phyloP scores from a whole-genome alignment of 2,797 vertebrate species.

The Catostomus latipinnis region DNA sequence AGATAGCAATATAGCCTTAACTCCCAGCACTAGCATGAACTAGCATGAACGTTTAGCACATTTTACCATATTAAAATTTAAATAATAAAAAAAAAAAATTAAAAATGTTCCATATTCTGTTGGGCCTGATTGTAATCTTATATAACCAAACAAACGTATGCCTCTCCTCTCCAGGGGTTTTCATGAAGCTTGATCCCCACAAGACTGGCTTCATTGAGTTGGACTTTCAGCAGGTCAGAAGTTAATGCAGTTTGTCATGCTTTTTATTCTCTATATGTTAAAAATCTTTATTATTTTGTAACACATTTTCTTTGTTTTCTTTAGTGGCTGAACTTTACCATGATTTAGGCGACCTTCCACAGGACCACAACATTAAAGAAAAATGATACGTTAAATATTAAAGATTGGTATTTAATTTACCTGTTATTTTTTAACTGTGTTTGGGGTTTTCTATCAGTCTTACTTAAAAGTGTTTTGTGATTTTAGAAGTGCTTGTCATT shows the following conservation, averaged over 20 bases:
- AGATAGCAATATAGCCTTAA: too few relatives aligned
- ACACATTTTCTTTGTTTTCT: slow-evolving; percentile 19
- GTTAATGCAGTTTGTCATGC: slow-evolving; percentile 6
- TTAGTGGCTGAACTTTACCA: slow-evolving; percentile 79
- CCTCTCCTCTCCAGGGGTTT: slow-evolving; percentile 67
- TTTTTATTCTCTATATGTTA: neutral
- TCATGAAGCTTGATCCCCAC: slow-evolving; percentile 70
- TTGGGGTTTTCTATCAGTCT: slow-evolving; percentile 23
- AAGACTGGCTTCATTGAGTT: slow-evolving; percentile 74
- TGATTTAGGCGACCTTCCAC: slow-evolving; percentile 70
- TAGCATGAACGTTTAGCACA: too few relatives aligned
- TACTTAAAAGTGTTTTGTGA: neutral
- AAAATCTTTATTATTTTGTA: neutral
- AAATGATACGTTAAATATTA: neutral
- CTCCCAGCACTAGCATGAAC: too few relatives aligned
- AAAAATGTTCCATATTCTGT: too few relatives aligned
- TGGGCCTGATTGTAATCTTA: too few relatives aligned
- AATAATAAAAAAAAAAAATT: too few relatives aligned
- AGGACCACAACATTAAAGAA: neutral
- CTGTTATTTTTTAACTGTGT: neutral
- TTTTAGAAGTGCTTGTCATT: neutral
- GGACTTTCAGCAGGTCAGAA: slow-evolving; percentile 70
- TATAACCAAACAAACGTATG: too few relatives aligned
- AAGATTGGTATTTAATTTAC: neutral
- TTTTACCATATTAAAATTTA: too few relatives aligned